phyloP scores from a whole-genome alignment of 2,797 vertebrate species.

The Neostethus bicornis region DNA sequence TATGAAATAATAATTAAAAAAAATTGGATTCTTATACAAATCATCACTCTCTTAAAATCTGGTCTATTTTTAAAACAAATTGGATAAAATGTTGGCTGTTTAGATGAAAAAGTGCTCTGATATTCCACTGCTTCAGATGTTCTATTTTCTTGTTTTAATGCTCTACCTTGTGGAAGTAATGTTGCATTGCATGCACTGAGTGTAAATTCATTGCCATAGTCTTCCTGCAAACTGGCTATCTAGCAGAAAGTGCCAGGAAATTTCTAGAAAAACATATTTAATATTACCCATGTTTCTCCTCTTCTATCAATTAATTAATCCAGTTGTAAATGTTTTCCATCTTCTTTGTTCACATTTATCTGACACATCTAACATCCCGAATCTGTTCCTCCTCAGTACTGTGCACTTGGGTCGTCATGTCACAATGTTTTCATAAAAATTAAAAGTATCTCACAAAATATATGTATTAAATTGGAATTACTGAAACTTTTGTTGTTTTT shows the following conservation, averaged over 20 bases:
- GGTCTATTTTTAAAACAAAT: background rate
- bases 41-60: background rate
- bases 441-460: conserved; percentile 14
- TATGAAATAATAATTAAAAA: no score
- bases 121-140: background rate
- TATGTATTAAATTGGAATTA: conserved; percentile 22
- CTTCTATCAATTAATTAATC: background rate
- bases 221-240: background rate
- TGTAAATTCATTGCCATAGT: conserved; percentile 7
- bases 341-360: background rate
- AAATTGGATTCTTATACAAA: background rate
- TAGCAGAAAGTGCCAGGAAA: background rate
- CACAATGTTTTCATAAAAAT: conserved; percentile 15
- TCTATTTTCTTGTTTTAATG: conserved; percentile 2
- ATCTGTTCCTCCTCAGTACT: conserved; percentile 1
- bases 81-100: background rate
- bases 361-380: background rate
- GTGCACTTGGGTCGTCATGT: conserved; percentile 33
- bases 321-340: no score
- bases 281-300: background rate
- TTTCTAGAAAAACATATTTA: background rate
- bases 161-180: conserved; percentile 58
- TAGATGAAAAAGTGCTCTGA: background rate
- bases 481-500: conserved; percentile 22
- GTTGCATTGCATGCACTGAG: conserved; percentile 13